phyloP scores from a whole-genome alignment of 2,113 vertebrate genomes.

The Hippocampus abdominalis region DNA sequence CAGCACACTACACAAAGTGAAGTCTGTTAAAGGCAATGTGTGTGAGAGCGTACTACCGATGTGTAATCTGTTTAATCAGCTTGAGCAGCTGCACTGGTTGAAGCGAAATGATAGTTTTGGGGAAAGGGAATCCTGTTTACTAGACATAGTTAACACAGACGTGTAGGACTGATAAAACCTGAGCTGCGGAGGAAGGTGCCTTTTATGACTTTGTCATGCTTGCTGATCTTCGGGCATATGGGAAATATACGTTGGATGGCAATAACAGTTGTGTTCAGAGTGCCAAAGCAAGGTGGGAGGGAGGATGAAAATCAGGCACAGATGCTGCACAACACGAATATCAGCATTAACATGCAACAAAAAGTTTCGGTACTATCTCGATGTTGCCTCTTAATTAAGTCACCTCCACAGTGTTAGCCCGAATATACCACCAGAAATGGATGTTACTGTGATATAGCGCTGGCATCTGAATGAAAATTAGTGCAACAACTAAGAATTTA shows the following conservation, averaged over 20 bases:
- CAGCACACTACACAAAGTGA: constrained; percentile 32
- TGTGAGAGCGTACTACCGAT: constrained; percentile 5
- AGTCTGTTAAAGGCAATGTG: constrained; percentile 31
- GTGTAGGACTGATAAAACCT: constrained; percentile 17
- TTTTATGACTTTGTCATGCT: constrained; percentile 21
- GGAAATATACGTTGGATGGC: constrained; percentile 15
- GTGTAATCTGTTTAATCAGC: constrained; percentile 54
- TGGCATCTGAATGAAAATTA: neutral
- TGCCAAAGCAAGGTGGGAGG: constrained; percentile 5
- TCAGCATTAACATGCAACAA: neutral
- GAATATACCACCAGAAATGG: neutral
- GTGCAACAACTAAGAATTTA: too few relatives aligned
- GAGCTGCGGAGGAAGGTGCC: neutral
- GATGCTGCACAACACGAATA: neutral
- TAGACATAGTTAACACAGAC: constrained; percentile 17
- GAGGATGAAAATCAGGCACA: neutral
- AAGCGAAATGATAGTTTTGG: constrained; percentile 18
- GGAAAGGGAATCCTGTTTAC: neutral
- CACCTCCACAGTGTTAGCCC: neutral
- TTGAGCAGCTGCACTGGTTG: constrained; percentile 38
- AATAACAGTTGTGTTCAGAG: constrained; percentile 14
- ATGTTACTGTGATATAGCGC: neutral
- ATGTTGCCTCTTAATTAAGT: neutral
- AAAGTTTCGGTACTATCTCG: neutral
- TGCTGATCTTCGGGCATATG: constrained; percentile 6